A percentile compares a stretch with the other conserved stretches of the same genome.
Evolutionary conservation across 2,113 vertebrate species (phyloP).

Genomic region (Cryptotis parvus): DNA sequence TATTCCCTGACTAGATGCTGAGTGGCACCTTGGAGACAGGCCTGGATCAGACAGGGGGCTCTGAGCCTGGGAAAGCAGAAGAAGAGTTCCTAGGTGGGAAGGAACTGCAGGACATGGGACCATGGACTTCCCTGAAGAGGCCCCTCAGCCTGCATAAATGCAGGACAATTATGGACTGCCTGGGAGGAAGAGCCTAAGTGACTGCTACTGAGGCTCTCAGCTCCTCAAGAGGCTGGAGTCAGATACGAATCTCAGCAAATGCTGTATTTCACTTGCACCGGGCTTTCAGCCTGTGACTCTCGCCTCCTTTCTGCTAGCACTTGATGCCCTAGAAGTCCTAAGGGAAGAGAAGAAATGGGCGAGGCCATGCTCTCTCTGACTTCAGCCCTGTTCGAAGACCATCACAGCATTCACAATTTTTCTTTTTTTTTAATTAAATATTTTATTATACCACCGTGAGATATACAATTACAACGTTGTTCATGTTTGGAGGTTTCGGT

Average conservation of each 20-base stretch:
- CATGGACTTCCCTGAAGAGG: not conserved
- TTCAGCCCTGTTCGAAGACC: not conserved
- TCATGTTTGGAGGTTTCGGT: too few relatives aligned
- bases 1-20: too few relatives aligned
- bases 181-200: not conserved
- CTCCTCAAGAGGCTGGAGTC: not conserved
- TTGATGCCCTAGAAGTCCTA: too few relatives aligned
- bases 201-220: not conserved
- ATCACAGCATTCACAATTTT: too few relatives aligned
- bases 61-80: not conserved
- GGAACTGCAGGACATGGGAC: fast-evolving
- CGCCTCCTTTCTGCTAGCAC: too few relatives aligned
- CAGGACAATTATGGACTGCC: not conserved
- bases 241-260: not conserved
- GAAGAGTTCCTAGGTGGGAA: not conserved
- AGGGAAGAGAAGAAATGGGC: too few relatives aligned
- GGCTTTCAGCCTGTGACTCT: too few relatives aligned
- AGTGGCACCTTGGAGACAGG: not conserved
- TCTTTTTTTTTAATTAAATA: too few relatives aligned
- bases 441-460: too few relatives aligned
- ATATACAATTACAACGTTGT: too few relatives aligned
- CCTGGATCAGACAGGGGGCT: not conserved
- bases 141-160: not conserved
- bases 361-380: not conserved
- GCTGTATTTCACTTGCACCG: not conserved